Conservation (phyloP, 2,797 vertebrate species). For the Sebastes paucispinis region DNA sequence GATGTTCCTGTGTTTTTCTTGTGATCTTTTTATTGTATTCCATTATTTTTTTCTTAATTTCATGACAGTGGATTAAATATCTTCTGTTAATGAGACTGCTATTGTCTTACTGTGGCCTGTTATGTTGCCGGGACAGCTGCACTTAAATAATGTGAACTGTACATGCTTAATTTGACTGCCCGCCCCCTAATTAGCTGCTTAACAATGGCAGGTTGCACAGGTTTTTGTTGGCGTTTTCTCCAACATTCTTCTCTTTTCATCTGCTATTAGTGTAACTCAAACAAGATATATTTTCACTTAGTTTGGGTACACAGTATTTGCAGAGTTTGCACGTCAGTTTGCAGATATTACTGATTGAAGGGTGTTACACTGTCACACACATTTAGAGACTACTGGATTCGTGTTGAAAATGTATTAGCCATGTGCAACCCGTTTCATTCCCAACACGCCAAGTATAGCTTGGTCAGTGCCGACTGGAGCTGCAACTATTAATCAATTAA, state of each 20-base stretch:
- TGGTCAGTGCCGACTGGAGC: no score
- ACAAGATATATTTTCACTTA: not conserved
- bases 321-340: not conserved
- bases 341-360: not conserved
- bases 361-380: not conserved
- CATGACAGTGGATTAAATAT: slow-evolving; percentile 2
- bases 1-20: not conserved
- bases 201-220: slow-evolving; percentile 13
- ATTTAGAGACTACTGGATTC: not conserved
- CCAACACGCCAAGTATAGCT: no score
- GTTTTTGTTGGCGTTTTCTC: not conserved
- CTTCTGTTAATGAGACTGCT: slow-evolving; percentile 8
- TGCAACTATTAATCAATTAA: no score
- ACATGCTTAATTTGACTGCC: slow-evolving; percentile 26
- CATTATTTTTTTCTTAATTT: not conserved
- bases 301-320: not conserved
- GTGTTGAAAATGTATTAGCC: not conserved
- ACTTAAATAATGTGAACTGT: slow-evolving; percentile 16
- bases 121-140: slow-evolving; percentile 3
- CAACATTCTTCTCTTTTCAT: not conserved
- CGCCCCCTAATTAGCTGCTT: slow-evolving; percentile 21
- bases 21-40: not conserved
- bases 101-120: not conserved
- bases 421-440: not conserved
- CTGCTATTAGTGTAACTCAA: slow-evolving; percentile 4